Evolutionary conservation across 2,888 invertebrate genomes (phyloP).

Genomic region (Hecatera dysodea): DNA sequence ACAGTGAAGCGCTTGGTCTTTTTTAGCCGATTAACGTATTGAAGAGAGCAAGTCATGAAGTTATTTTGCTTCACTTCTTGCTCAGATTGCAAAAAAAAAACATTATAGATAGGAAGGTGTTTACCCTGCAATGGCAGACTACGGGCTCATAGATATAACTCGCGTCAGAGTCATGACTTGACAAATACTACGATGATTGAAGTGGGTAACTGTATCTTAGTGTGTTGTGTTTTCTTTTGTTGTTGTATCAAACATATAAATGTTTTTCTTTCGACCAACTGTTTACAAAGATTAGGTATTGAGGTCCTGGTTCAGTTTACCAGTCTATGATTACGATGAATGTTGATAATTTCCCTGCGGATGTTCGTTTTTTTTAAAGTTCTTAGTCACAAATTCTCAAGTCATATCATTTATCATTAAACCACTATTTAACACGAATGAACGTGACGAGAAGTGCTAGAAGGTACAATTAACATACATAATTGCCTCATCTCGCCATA

Average conservation of each 20-base stretch:
- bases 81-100: too few relatives aligned
- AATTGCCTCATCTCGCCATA: conserved; percentile 17
- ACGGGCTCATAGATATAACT: too few relatives aligned
- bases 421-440: neutral
- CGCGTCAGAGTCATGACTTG: neutral
- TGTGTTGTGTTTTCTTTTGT: too few relatives aligned
- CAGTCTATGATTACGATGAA: neutral
- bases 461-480: neutral
- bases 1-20: neutral
- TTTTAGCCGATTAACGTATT: neutral
- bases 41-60: too few relatives aligned
- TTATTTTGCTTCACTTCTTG: too few relatives aligned
- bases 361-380: neutral
- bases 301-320: neutral
- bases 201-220: too few relatives aligned
- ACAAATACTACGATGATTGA: neutral
- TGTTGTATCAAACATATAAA: too few relatives aligned
- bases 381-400: neutral
- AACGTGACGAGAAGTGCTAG: conserved; percentile 1
- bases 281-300: neutral
- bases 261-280: neutral
- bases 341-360: neutral
- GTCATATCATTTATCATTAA: neutral
- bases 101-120: too few relatives aligned
- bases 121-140: too few relatives aligned